Evolutionary conservation across 2,113 vertebrate species (phyloP).

Genomic region (Dascyllus trimaculatus): DNA sequence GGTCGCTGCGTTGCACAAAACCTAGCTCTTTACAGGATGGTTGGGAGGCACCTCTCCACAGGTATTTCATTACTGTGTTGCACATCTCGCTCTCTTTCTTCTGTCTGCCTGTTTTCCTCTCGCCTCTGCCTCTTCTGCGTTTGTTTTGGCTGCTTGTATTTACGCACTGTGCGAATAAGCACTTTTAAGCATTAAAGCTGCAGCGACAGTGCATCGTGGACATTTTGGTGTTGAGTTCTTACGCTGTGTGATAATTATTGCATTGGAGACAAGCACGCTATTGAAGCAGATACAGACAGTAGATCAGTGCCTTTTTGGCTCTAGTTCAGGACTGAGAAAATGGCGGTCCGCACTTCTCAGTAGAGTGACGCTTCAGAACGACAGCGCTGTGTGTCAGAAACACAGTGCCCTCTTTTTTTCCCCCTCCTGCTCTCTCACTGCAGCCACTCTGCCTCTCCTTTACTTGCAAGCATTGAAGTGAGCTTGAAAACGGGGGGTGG

Average conservation of each 20-base stretch:
- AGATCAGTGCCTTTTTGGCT: slow-evolving; percentile 88
- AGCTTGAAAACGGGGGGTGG: slow-evolving; percentile 46
- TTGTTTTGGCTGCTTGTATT: slow-evolving; percentile 60
- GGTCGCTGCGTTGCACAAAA: slow-evolving; percentile 85
- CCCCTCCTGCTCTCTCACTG: slow-evolving; percentile 42
- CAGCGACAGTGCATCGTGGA: slow-evolving; percentile 12
- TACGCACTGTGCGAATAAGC: slow-evolving; percentile 17
- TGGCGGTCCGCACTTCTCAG: slow-evolving; percentile 90
- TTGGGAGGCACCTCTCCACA: slow-evolving; percentile 89
- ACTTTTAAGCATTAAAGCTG: slow-evolving; percentile 41
- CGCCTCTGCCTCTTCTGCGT: slow-evolving; percentile 49
- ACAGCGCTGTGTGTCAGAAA: slow-evolving; percentile 77
- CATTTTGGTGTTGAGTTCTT: slow-evolving; percentile 38
- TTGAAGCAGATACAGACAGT: slow-evolving; percentile 63
- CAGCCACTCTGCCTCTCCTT: slow-evolving; percentile 45
- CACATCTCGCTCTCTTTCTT: slow-evolving; percentile 46
- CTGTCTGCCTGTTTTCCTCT: slow-evolving; percentile 18
- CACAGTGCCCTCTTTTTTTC: slow-evolving; percentile 65
- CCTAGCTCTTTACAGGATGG: slow-evolving; percentile 89
- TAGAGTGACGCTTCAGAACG: slow-evolving; percentile 85
- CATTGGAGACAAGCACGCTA: slow-evolving; percentile 29
- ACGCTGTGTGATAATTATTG: slow-evolving; percentile 25
- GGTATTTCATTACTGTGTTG: slow-evolving; percentile 87
- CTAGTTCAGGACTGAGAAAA: slow-evolving; percentile 91
- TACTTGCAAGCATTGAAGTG: slow-evolving; percentile 47